A percentile compares a stretch with the other conserved stretches of the same genome.
phyloP scores from a whole-genome alignment of 2,113 vertebrate species.

The Atractosteus spatula region DNA sequence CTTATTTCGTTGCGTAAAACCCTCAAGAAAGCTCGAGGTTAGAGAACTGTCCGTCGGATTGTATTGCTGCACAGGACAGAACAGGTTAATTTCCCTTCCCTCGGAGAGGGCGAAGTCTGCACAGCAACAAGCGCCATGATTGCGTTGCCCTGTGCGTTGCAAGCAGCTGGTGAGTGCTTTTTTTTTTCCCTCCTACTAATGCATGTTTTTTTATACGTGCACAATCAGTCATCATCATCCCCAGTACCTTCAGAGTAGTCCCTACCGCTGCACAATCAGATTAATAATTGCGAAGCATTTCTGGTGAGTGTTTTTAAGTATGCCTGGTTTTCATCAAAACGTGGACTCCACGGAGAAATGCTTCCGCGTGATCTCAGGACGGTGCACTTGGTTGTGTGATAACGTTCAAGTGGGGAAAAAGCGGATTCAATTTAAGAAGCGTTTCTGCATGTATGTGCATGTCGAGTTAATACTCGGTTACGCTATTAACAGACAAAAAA shows the following conservation, averaged over 20 bases:
- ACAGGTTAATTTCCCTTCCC: slow-evolving; percentile 54
- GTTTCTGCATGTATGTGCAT: too few species aligned
- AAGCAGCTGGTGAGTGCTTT: slow-evolving; percentile 63
- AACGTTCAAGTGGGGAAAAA: too few species aligned
- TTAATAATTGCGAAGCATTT: slow-evolving; percentile 16
- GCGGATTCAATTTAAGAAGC: too few species aligned
- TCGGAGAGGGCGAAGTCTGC: slow-evolving; percentile 71
- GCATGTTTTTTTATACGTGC: slow-evolving; percentile 66
- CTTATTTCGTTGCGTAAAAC: too few species aligned
- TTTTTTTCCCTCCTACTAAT: slow-evolving; percentile 53
- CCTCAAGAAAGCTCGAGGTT: not conserved
- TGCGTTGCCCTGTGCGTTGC: slow-evolving; percentile 62
- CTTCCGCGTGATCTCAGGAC: too few species aligned
- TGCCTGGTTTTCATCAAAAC: not conserved
- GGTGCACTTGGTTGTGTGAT: too few species aligned
- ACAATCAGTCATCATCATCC: slow-evolving; percentile 59
- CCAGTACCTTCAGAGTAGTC: slow-evolving; percentile 52
- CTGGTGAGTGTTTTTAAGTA: slow-evolving; percentile 4
- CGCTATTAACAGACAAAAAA: too few species aligned
- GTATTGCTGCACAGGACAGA: slow-evolving; percentile 22
- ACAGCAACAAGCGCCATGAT: slow-evolving; percentile 76
- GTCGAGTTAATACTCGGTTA: too few species aligned
- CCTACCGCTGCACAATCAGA: slow-evolving; percentile 2
- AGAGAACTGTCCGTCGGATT: not conserved
- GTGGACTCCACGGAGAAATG: not conserved